Evolutionary conservation across 2,113 vertebrate species (phyloP), one percentile per base, ranked within the genome.

Genomic region (Onychostoma macrolepis): DNA sequence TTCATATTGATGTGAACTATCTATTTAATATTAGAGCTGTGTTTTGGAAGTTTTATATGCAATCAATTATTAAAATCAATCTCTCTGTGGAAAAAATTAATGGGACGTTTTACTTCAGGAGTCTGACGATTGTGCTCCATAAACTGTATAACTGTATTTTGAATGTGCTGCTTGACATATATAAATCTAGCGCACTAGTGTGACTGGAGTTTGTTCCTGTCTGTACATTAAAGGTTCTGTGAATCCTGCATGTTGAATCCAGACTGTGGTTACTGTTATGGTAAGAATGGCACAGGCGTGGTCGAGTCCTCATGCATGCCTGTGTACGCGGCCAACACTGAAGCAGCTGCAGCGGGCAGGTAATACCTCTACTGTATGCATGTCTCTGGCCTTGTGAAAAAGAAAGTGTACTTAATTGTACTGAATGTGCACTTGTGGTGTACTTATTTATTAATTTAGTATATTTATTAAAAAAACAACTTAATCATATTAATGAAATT

Each of bases 241-340:
- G 95, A 98, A 24, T 88, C 90, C 36, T 99, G 98, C 90, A 99
- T 99, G 97, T 89, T 98, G 93, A 96, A 99, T 92, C 96, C 98
- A 24, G 88, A 87, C 86, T 99, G 98, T 88, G 98, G 98, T 21
- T 98, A 99, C 91, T 99, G 98, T 93, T 99, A 97, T 89, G 95
- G 90, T 87, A 92, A 97, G 85, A 98, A 98, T 86, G 92, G 90
- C 78, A 96, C 96, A 19, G 74, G 67, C 0, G 91, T 97, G 90
- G 87, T 91, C 8, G 92, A 97, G 43, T 96, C 97, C 11, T 97
- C 97, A 1, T 99, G 98, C 77, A 88, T 97, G 86, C 95, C 96
- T 71, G 94, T 96, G 85, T 92, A 91, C 85, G 92, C 89, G 67
- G 93, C 88, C 33, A 96, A 96, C 81, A 95, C 95, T 4, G 94